These are phyloP conservation scores for Brachionichthys hirsutus DNA, from an alignment of 2,113 vertebrate species.

Conservation along the genomic window DNA sequence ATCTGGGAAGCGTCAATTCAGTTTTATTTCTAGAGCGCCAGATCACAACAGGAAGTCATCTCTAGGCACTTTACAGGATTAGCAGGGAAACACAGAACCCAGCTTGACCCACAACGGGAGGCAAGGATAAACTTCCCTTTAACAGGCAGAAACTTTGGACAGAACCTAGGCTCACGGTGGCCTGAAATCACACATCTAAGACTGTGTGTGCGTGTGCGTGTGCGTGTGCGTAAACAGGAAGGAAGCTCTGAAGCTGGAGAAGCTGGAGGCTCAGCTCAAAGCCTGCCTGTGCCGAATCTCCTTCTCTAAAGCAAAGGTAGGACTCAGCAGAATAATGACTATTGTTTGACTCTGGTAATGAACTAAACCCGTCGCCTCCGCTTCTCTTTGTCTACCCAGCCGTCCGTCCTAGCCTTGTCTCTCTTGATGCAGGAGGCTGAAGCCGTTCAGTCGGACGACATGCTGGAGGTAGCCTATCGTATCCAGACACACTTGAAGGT, in stretches of 20 bases:
- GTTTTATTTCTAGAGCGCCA: too few species aligned
- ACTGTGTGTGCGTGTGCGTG: constrained; percentile 3
- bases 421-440: constrained; percentile 91
- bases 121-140: too few species aligned
- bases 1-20: neutral
- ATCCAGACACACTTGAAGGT: constrained; percentile 87
- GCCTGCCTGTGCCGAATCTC: constrained; percentile 91
- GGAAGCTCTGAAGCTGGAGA: constrained; percentile 87
- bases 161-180: too few species aligned
- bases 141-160: too few species aligned
- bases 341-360: neutral
- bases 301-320: constrained; percentile 98
- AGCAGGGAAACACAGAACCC: too few species aligned
- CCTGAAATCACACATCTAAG: neutral
- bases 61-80: too few species aligned
- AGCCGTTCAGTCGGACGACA: constrained; percentile 84
- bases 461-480: constrained; percentile 85
- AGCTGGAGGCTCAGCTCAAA: constrained; percentile 95
- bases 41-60: too few species aligned
- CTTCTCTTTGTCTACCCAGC: constrained; percentile 79
- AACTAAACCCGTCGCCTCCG: constrained; percentile 67
- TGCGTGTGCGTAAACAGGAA: constrained; percentile 75
- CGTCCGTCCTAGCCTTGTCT: constrained; percentile 92
- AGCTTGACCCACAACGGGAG: too few species aligned
- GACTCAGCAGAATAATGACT: constrained; percentile 24